Percentiles rank a stretch among this genome's conserved stretches.
phyloP scores from a whole-genome alignment of 2,888 invertebrate genomes.

The Galerucella pusilla region DNA sequence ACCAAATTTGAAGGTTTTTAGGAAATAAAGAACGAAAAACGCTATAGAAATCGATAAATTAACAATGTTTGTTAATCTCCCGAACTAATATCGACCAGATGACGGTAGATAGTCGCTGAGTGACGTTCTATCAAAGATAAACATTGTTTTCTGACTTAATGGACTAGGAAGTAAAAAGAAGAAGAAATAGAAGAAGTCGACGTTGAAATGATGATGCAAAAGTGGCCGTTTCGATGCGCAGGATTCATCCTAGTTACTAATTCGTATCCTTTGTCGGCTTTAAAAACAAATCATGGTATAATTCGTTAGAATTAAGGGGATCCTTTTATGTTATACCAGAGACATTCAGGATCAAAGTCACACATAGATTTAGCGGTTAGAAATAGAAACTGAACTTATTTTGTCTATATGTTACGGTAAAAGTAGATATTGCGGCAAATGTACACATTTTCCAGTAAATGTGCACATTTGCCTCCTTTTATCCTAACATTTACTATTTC shows the following conservation, averaged over 20 bases:
- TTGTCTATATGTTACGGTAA: too few species aligned
- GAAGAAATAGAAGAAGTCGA: slow-evolving; percentile 19
- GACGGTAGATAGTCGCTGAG: slow-evolving; percentile 17
- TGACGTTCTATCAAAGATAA: slow-evolving; percentile 29
- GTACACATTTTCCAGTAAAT: too few species aligned
- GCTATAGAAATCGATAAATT: not conserved
- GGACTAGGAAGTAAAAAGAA: slow-evolving; percentile 31
- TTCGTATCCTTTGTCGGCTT: slow-evolving; percentile 23
- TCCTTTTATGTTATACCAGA: not conserved
- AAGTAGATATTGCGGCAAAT: too few species aligned
- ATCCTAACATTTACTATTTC: too few species aligned
- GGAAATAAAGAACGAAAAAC: not conserved
- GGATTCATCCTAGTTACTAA: slow-evolving; percentile 9
- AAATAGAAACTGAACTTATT: too few species aligned
- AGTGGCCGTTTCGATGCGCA: slow-evolving; percentile 25
- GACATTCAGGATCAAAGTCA: not conserved
- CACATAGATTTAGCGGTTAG: too few species aligned
- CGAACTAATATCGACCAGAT: slow-evolving; percentile 4
- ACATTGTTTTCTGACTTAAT: slow-evolving; percentile 34
- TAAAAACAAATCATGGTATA: slow-evolving; percentile 2
- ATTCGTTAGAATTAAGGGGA: slow-evolving; percentile 13
- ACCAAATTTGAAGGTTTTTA: too few species aligned
- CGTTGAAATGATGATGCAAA: slow-evolving; percentile 24
- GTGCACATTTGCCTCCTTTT: too few species aligned
- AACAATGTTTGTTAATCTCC: too few species aligned